Evolutionary conservation across 2,888 invertebrate genomes (phyloP), one percentile per base, ranked within the genome.

Genomic region (Abscondita cerata): DNA sequence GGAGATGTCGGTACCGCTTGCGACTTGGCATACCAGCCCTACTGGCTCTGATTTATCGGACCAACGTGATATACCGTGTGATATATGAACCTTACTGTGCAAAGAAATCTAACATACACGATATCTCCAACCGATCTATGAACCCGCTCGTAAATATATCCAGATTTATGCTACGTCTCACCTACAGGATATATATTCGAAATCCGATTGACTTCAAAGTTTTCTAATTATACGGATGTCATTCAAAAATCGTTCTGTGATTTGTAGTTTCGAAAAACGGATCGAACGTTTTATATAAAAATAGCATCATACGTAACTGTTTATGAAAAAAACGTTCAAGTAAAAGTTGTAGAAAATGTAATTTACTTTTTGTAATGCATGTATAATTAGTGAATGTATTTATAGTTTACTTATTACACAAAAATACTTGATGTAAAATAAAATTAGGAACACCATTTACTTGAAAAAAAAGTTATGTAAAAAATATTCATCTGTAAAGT

Each of bases 1-100:
- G 58, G 69, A 70, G 65, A 63, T 67, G 74, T 72, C 73, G 72
- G 73, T 72, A 69, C 71, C 73, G 71, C 70, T 71, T 73, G 75
- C 70, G 69, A 74, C 72, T 71, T 70, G 72, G 70, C 69, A 67
- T 73, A 70, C 70, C 69, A 71, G 69, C 73, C 72, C 68, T 68
- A 61, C 66, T 66, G 67, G 66, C 70, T 67, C 75, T 80, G 79
- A 80, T 80, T 80, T 80, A 80, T 80, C 73, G 76, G 71, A 67
- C 72, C 75, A 75, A 77, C 77, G 80, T 79, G 79, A 79, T 80
- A 79, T 76, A 77, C 76, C 70, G 73, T 69, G 76, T 81, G 80
- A 81, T 79, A 79, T 80, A 81, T 77, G 73, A 75, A 72, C 69
- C 68, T 65, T 68, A 68, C 71, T 72, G 74, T 70, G 75, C 73